Evolutionary conservation across 2,888 invertebrate species (phyloP).

Genomic region (Drosophila tanythrix): DNA sequence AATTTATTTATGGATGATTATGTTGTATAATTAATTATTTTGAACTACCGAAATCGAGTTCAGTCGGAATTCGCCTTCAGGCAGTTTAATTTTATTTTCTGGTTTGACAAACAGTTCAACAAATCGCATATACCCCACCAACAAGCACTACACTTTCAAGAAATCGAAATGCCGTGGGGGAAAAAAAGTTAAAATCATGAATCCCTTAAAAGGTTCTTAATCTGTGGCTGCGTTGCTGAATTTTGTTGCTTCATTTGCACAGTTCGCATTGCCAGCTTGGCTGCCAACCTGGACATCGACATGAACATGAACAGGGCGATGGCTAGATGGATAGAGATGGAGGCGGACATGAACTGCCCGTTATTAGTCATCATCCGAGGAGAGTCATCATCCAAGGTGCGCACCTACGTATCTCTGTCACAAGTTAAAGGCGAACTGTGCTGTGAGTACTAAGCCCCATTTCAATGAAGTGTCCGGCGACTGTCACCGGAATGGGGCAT

Average conservation of each 20-base stretch:
- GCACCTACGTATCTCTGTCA: constrained; percentile 6
- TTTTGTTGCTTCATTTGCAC: constrained; percentile 75
- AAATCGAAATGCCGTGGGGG: constrained; percentile 6
- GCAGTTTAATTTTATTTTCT: background rate
- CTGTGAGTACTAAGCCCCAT: constrained; percentile 10
- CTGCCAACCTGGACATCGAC: constrained; percentile 10
- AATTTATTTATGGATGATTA: background rate
- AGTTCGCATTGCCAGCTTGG: constrained; percentile 9
- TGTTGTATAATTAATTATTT: background rate
- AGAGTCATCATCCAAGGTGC: constrained; percentile 28
- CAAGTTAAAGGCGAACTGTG: constrained; percentile 9
- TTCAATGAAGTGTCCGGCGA: constrained; percentile 62
- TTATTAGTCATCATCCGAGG: constrained; percentile 70
- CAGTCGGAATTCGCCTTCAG: background rate
- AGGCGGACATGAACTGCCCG: background rate
- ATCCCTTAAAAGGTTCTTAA: constrained; percentile 84
- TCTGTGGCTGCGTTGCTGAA: constrained; percentile 79
- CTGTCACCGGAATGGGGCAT: constrained; percentile 56
- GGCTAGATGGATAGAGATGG: background rate
- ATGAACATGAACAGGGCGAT: background rate
- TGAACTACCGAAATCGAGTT: background rate
- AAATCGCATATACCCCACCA: constrained; percentile 4
- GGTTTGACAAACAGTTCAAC: background rate
- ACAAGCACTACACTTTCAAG: background rate
- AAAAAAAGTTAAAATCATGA: constrained; percentile 67